Percentiles rank a stretch among this genome's conserved stretches.
Evolutionary conservation across 1,140 invertebrate genomes (phyloP).

Genomic region (Tetragnatha versicolor): DNA sequence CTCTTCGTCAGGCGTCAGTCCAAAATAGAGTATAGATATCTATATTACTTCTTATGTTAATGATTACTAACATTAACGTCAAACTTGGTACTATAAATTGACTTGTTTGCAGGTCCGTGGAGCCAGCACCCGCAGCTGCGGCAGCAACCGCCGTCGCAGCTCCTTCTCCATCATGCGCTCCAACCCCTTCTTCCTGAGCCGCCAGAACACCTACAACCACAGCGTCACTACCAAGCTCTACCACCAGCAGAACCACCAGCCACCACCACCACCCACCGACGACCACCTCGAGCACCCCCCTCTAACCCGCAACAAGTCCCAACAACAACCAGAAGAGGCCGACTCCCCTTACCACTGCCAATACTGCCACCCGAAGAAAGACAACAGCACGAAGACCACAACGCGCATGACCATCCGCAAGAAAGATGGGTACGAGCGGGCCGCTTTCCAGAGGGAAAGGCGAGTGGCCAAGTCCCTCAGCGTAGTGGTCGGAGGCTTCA

Average conservation of each 20-base stretch:
- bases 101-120: slow-evolving; percentile 16
- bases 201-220: slow-evolving; percentile 39
- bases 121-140: slow-evolving; percentile 11
- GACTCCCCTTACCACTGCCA: slow-evolving; percentile 50
- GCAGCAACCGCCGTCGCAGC: slow-evolving; percentile 14
- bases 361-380: slow-evolving; percentile 36
- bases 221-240: slow-evolving; percentile 37
- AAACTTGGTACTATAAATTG: too few species aligned
- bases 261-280: background rate
- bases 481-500: slow-evolving; percentile 89
- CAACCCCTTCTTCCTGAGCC: slow-evolving; percentile 20
- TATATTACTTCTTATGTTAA: too few species aligned
- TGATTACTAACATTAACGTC: too few species aligned
- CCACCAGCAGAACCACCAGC: slow-evolving; percentile 40
- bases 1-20: too few species aligned
- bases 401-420: slow-evolving; percentile 31
- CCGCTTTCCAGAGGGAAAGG: slow-evolving; percentile 70
- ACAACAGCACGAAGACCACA: background rate
- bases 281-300: background rate
- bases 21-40: too few species aligned
- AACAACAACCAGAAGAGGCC: background rate
- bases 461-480: slow-evolving; percentile 90
- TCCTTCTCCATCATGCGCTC: slow-evolving; percentile 42
- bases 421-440: slow-evolving; percentile 55
- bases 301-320: background rate